A percentile compares a stretch with the other conserved stretches of the same genome.
Conservation (phyloP, 2,113 vertebrate species). For the Numida meleagris region DNA sequence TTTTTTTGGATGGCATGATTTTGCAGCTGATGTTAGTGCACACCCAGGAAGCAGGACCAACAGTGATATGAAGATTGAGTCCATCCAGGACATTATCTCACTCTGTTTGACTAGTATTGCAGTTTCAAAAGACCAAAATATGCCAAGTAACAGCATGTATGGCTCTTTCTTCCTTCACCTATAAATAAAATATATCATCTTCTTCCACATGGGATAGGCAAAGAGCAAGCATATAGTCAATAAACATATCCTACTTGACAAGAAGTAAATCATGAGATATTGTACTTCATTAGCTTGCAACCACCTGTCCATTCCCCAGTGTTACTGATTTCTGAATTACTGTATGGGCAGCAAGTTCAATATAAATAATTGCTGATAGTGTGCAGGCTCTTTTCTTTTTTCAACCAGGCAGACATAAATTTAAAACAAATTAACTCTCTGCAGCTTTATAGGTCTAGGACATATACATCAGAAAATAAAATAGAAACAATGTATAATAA, state of each 20-base stretch:
- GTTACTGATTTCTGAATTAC: neutral
- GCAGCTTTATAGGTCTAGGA: neutral
- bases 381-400: neutral
- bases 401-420: neutral
- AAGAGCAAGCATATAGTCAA: neutral
- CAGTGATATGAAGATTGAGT: fast-evolving
- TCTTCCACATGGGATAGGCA: neutral
- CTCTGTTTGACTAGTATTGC: fast-evolving
- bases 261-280: neutral
- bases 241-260: neutral
- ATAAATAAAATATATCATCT: neutral
- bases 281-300: neutral
- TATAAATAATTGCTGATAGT: neutral
- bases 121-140: neutral
- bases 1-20: neutral
- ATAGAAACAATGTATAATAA: neutral
- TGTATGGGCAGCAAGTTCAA: neutral
- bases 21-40: neutral
- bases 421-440: neutral
- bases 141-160: neutral
- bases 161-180: neutral
- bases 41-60: neutral
- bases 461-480: neutral
- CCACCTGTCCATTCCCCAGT: neutral
- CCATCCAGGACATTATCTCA: neutral